Evolutionary conservation across 2,797 vertebrate species (phyloP), one percentile per base, ranked within the genome.

Genomic region (Fistularia commersonii): DNA sequence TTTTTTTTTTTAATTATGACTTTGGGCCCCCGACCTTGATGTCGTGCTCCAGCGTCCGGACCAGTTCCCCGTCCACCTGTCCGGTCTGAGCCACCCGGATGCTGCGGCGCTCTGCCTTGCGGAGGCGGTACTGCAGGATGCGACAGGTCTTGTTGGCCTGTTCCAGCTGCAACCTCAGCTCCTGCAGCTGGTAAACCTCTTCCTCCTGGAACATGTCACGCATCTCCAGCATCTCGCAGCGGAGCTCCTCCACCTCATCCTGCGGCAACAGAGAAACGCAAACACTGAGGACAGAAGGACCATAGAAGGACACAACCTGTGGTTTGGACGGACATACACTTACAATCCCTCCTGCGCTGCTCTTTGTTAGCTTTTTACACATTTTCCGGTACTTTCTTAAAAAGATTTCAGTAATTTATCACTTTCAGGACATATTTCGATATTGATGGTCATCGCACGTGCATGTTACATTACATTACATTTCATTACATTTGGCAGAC

Each of bases 151-250:
- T 99, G 85, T 95, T 96, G 76, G 95, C 93, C 76, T 95, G 93
- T 65, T 98, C 96, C 77, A 99, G 87, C 87, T 98, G 95, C 84
- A 94, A 91, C 45, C 93, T 86, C 59, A 99, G 91, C 61, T 96
- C 94, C 87, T 98, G 97, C 61, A 99, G 82, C 88, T 95, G 95
- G 79, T 93, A 95, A 11, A 94, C 90, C 0, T 97, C 97, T 82
- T 98, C 97, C 83, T 99, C 96, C 91, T 98, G 94, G 83, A 96
- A 99, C 67, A 97, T 89, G 3, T 99, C 97, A 0, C 95, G 88
- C 92, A 99, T 97, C 81, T 99, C 97, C 88, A 96, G 86, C 94
- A 98, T 98, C 89, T 99, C 97, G 0, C 95, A 95, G 0, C 94
- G 92, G 42, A 99, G 89, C 89, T 98, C 97, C 80, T 98, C 96